Percentiles rank a stretch among this genome's conserved stretches.
phyloP scores from a whole-genome alignment of 1,140 invertebrate genomes.

The Pissodes strobi region DNA sequence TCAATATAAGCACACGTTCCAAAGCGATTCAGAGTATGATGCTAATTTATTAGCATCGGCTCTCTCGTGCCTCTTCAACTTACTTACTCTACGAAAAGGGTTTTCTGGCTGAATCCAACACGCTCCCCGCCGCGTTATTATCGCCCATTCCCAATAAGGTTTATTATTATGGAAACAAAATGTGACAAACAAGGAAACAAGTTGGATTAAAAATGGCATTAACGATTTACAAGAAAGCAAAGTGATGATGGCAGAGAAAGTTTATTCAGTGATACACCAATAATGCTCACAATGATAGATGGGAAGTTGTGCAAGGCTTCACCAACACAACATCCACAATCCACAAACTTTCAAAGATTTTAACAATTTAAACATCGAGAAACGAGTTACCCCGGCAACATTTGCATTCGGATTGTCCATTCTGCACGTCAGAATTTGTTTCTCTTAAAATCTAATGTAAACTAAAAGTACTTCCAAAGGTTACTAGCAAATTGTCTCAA shows the following conservation, averaged over 20 bases:
- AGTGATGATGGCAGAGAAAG: constrained; percentile 1
- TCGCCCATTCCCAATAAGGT: constrained; percentile 46
- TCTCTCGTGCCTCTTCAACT: constrained; percentile 47
- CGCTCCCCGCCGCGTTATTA: constrained; percentile 47
- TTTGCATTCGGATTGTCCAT: constrained; percentile 46
- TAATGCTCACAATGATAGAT: constrained; percentile 54
- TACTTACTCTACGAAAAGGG: constrained; percentile 41
- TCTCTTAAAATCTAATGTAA: no score
- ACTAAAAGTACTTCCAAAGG: no score
- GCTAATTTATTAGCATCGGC: constrained; percentile 51
- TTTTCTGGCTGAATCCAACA: constrained; percentile 48
- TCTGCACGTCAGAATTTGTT: constrained; percentile 50
- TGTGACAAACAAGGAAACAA: constrained; percentile 45
- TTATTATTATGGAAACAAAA: constrained; percentile 45
- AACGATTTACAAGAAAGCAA: background rate
- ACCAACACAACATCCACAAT: constrained; percentile 51
- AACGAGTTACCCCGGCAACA: constrained; percentile 30
- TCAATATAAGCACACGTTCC: constrained; percentile 49
- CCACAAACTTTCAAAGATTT: constrained; percentile 47
- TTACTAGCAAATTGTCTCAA: no score
- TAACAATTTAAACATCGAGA: constrained; percentile 45
- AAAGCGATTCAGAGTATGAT: constrained; percentile 43
- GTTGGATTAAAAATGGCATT: constrained; percentile 21
- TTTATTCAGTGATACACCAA: constrained; percentile 37
- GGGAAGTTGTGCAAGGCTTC: constrained; percentile 54